Evolutionary conservation across 2,113 vertebrate species (phyloP), one percentile per base, ranked within the genome.

Genomic region (Chaetodon auriga): DNA sequence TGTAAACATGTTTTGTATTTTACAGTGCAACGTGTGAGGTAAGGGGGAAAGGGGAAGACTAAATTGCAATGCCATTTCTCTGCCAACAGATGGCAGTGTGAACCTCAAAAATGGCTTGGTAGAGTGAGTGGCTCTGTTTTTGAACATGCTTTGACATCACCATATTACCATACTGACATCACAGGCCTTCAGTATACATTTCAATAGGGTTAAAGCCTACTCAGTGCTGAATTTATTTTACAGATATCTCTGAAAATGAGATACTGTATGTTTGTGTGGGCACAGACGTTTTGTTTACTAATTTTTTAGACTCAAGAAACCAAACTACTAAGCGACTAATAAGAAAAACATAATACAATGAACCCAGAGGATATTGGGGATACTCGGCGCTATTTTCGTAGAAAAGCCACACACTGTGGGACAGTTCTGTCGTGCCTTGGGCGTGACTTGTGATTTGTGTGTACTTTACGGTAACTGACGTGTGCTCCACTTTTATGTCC

Each of bases 41-140:
- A 76, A 68, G 25, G 78, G 69, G 76, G 78, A 72, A 81, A 76
- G 45, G 41, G 21, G 25, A 18, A 57, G 2, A 58, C 35, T 43
- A 23, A 11, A 13, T 6, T 88, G 81, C 18, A 84, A 70, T 82
- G 25, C 0, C 2, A 0, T 25, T 36, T 66, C 53, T 62, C 2
- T 30, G 12, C 5, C 91, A 81, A 4, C 5, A 87, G 81, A 58
- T 84, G 90, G 84, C 89, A 76, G 66, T 87, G 48, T 73, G 78
- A 69, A 36, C 63, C 11, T 43, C 8, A 45, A 11, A 53, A 58
- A 49, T 57, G 30, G 38, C 38, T 8, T 41, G 38, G 38, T 7
- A 1, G 6, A 6, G 8, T 41, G 38, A 6, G 1, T 41, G 6
- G 6, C 8, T 41, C 8, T 41, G 6, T 53, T 54, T 70, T 16